Base-by-base conservation (phyloP, 2,113 vertebrate species). In the Lepisosteus oculatus region DNA sequence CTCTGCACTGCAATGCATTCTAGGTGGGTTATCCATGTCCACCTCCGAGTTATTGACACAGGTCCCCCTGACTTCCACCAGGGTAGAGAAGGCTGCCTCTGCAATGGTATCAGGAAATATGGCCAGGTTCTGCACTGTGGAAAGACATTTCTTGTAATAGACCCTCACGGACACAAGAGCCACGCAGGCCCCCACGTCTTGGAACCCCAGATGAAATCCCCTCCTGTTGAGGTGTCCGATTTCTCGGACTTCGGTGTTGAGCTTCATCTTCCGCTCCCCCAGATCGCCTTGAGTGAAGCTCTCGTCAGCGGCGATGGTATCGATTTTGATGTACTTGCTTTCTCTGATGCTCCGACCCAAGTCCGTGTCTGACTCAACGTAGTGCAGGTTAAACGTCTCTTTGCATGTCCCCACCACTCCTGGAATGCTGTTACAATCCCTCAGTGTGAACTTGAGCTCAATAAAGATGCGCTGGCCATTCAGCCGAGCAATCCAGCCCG, bases 391-490 rank as follows among this genome's bases (percentile, higher is more conserved):
- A 85, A 99, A 99, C 12, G 97, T 99, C 90, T 99, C 97, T 81
- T 98, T 99, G 89, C 97, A 99, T 71, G 95, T 97, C 55, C 95
- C 95, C 0, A 82, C 91, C 56, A 97, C 95, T 0, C 97, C 97
- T 0, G 97, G 97, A 81, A 99, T 99, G 90, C 96, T 98, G 90
- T 97, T 97, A 87, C 97, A 99, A 88, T 99, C 97, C 0, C 97
- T 79, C 77, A 98, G 87, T 0, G 97, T 99, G 89, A 99, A 99
- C 85, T 99, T 96, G 1, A 99, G 92, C 87, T 99, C 97, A 44
- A 99, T 93, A 51, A 97, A 99, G 79, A 99, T 98, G 79, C 97
- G 92, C 84, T 98, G 96, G 68, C 95, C 97, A 0, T 92, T 90
- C 0, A 87, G 92, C 0, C 97, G 87, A 3, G 91, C 77, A 65